phyloP scores from a whole-genome alignment of 2,797 vertebrate species.

The Etheostoma nigrum region DNA sequence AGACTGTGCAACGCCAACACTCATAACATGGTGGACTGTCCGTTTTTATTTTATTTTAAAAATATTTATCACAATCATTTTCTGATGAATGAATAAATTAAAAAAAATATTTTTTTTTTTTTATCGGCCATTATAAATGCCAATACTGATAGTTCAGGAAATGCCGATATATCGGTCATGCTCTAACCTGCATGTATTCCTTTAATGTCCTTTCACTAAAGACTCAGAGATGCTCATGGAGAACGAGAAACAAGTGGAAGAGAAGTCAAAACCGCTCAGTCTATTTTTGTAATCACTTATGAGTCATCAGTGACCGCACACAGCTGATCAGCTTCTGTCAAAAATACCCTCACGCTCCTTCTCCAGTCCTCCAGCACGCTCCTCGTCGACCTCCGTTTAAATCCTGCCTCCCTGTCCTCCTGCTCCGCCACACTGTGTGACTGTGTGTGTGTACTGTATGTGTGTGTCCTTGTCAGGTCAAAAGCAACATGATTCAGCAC shows the following conservation, averaged over 20 bases:
- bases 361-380: conserved; percentile 25
- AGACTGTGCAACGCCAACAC: too few species aligned
- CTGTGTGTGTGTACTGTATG: conserved; percentile 39
- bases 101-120: too few species aligned
- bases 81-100: too few species aligned
- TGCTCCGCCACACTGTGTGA: conserved; percentile 12
- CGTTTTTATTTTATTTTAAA: too few species aligned
- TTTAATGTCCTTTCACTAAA: conserved; percentile 17
- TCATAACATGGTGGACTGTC: too few species aligned
- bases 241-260: conserved; percentile 47
- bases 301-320: conserved; percentile 48
- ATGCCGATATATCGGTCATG: too few species aligned
- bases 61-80: too few species aligned
- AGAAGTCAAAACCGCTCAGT: conserved; percentile 61
- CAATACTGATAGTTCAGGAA: too few species aligned
- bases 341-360: conserved; percentile 27
- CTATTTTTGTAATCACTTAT: conserved; percentile 41
- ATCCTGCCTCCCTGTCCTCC: background rate
- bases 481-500: conserved; percentile 59
- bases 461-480: conserved; percentile 66
- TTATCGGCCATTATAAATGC: too few species aligned
- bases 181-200: too few species aligned
- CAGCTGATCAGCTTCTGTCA: conserved; percentile 29
- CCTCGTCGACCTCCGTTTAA: conserved; percentile 21
- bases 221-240: conserved; percentile 46